phyloP scores from a whole-genome alignment of 2,113 vertebrate genomes.

The Scytalopus superciliaris region DNA sequence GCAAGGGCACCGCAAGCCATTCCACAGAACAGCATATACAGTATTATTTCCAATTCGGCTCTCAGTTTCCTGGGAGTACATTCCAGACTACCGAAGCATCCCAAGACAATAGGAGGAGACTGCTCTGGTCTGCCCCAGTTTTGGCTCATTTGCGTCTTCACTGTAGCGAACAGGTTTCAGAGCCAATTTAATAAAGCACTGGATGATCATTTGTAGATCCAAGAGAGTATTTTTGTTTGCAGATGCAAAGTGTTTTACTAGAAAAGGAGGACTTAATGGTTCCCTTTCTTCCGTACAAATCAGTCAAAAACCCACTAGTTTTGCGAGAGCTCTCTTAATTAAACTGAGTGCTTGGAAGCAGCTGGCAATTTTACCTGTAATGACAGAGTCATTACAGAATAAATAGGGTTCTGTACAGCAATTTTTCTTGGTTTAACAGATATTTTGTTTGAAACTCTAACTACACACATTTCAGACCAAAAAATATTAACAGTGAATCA shows the following conservation, averaged over 20 bases:
- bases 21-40: not conserved
- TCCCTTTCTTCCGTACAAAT: not conserved
- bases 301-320: not conserved
- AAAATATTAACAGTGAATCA: not conserved
- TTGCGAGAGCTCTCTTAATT: not conserved
- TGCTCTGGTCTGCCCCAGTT: constrained; percentile 9
- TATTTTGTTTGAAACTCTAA: not conserved
- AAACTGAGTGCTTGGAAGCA: not conserved
- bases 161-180: not conserved
- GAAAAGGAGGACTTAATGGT: not conserved
- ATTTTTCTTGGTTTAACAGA: not conserved
- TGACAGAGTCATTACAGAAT: not conserved
- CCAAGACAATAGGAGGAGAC: not conserved
- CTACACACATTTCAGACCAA: not conserved
- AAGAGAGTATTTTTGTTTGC: not conserved
- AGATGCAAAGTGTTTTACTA: not conserved
- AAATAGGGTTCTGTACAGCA: not conserved
- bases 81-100: not conserved
- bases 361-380: not conserved
- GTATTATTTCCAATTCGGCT: not conserved
- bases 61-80: not conserved
- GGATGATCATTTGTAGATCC: not conserved
- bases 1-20: not conserved
- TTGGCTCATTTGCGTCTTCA: not conserved
- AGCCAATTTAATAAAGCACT: not conserved